phyloP scores from a whole-genome alignment of 2,888 invertebrate species.

The Chymomyza fuscimana region DNA sequence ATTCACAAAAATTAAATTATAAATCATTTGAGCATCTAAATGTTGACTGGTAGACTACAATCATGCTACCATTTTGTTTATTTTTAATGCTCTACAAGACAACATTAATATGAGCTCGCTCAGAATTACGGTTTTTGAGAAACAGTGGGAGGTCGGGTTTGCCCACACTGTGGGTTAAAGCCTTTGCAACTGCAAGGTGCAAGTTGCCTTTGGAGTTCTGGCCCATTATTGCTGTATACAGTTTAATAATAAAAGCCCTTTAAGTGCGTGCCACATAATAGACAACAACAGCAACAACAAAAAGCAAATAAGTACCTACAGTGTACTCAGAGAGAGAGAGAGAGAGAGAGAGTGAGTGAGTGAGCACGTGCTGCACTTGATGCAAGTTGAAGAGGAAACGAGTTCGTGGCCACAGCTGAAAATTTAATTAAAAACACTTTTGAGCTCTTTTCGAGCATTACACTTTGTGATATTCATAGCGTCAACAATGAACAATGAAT shows the following conservation, averaged over 20 bases:
- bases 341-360: not conserved
- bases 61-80: too few relatives aligned
- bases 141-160: too few relatives aligned
- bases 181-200: too few relatives aligned
- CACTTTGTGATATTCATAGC: not conserved
- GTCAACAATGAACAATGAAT: not conserved
- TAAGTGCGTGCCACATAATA: constrained; percentile 2
- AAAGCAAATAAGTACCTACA: not conserved
- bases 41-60: too few relatives aligned
- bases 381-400: not conserved
- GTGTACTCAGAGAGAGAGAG: not conserved
- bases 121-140: too few relatives aligned
- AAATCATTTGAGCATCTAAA: too few relatives aligned
- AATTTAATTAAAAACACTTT: constrained; percentile 6
- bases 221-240: not conserved
- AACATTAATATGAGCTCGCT: too few relatives aligned
- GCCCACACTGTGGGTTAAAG: too few relatives aligned
- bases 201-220: not conserved
- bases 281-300: not conserved
- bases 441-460: not conserved
- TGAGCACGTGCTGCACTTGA: not conserved
- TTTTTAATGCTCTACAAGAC: too few relatives aligned
- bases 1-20: too few relatives aligned
- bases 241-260: constrained; percentile 4
- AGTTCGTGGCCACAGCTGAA: not conserved